Evolutionary conservation across 2,888 invertebrate genomes (phyloP).

Genomic region (Abscondita cerata): DNA sequence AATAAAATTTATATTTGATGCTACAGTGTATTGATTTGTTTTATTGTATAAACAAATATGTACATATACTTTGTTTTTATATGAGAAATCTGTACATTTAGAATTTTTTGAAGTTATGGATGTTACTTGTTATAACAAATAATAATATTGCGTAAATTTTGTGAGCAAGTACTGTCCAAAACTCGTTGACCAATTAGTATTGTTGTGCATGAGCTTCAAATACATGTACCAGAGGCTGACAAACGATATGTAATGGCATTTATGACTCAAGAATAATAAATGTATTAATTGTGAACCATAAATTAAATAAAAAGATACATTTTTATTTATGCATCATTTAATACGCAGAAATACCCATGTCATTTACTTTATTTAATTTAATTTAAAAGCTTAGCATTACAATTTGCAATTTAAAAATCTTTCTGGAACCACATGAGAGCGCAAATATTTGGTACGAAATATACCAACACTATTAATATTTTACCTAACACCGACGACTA

Average conservation of each 20-base stretch:
- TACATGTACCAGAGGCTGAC: conserved; percentile 50
- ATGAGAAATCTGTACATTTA: conserved; percentile 38
- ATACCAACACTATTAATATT: too few species aligned
- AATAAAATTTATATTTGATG: conserved; percentile 56
- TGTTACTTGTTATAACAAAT: conserved; percentile 42
- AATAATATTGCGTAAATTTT: conserved; percentile 14
- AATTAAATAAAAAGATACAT: conserved; percentile 48
- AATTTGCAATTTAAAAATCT: too few species aligned
- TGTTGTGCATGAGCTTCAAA: conserved; percentile 51
- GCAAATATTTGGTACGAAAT: too few species aligned
- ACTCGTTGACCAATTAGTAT: conserved; percentile 53
- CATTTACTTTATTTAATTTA: neutral
- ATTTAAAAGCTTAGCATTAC: neutral
- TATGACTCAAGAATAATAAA: conserved; percentile 48
- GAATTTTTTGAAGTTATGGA: conserved; percentile 42
- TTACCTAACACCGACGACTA: too few species aligned
- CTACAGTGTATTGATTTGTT: conserved; percentile 52
- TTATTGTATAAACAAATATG: conserved; percentile 45
- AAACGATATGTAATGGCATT: conserved; percentile 42
- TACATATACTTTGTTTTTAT: conserved; percentile 41
- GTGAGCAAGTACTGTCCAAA: conserved; percentile 50
- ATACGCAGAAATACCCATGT: too few species aligned
- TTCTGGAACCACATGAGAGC: too few species aligned
- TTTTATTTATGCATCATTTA: conserved; percentile 38
- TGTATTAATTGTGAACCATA: conserved; percentile 50